Conservation (phyloP, 2,797 vertebrate species). For the Channa striata region DNA sequence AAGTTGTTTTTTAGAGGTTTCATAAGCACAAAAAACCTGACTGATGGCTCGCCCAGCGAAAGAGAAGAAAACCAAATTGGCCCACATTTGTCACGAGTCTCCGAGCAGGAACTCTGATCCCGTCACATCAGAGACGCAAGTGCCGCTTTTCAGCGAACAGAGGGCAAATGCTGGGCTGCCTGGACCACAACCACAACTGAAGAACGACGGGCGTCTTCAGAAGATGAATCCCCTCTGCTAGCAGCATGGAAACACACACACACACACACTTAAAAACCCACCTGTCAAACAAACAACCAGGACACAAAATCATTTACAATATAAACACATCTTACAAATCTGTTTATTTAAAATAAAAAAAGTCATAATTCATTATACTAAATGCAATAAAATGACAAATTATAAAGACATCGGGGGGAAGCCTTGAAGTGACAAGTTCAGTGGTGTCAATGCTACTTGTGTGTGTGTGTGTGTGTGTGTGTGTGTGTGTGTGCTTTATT, state of each 20-base stretch:
- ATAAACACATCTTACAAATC: constrained; percentile 70
- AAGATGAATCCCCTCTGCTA: background rate
- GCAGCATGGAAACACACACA: background rate
- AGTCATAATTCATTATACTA: constrained; percentile 56
- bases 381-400: constrained; percentile 53
- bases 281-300: background rate
- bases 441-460: constrained; percentile 26
- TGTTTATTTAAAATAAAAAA: constrained; percentile 74
- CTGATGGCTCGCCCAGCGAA: constrained; percentile 65
- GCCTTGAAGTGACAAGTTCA: constrained; percentile 40
- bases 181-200: background rate
- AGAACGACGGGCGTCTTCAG: background rate
- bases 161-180: constrained; percentile 19
- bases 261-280: too few species aligned
- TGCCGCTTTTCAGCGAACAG: background rate
- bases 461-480: constrained; percentile 1
- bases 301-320: constrained; percentile 24
- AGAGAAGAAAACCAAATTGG: constrained; percentile 50
- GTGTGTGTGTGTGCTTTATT: background rate
- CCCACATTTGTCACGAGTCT: constrained; percentile 61
- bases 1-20: constrained; percentile 38
- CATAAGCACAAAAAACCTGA: constrained; percentile 55
- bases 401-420: constrained; percentile 48
- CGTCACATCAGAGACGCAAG: constrained; percentile 24
- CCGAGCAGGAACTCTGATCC: constrained; percentile 40